Conservation (phyloP, 37 sponge, comb jelly and placozoan genomes). For the Spongilla lacustris region DNA sequence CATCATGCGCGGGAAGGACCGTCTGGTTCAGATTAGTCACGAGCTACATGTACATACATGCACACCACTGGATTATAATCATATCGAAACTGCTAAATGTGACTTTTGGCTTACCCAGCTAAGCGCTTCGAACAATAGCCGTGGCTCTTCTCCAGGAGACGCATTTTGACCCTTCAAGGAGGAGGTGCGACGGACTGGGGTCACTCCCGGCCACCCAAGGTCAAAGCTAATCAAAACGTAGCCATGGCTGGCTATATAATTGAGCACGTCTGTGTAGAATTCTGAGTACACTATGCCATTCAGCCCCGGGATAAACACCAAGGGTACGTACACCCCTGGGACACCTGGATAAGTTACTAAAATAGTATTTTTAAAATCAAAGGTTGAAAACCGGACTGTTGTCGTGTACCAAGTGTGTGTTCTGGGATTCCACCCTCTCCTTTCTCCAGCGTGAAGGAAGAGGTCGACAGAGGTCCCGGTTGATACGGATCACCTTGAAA, state of each 20-base stretch:
- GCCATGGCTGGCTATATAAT: slow-evolving; percentile 46
- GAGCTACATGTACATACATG: too few species aligned
- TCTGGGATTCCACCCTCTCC: neutral
- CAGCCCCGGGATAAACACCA: slow-evolving; percentile 63
- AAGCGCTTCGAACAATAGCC: slow-evolving; percentile 11
- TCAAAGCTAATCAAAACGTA: slow-evolving; percentile 46
- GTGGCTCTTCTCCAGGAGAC: neutral
- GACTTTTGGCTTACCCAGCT: slow-evolving; percentile 40
- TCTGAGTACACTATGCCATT: slow-evolving; percentile 35
- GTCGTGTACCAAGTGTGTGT: neutral
- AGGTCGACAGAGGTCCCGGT: neutral
- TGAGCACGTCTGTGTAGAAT: slow-evolving; percentile 39
- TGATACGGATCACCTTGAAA: slow-evolving; percentile 30
- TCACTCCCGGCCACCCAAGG: slow-evolving; percentile 14
- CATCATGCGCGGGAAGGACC: slow-evolving; percentile 18
- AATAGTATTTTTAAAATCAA: too few species aligned
- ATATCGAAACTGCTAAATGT: too few species aligned
- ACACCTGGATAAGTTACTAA: slow-evolving; percentile 54
- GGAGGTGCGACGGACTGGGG: too few species aligned
- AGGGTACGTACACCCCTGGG: slow-evolving; percentile 49
- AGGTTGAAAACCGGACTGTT: too few species aligned
- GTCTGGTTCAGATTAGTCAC: slow-evolving; percentile 15
- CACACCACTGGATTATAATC: too few species aligned
- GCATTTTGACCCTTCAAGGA: too few species aligned
- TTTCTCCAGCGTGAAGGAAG: neutral